phyloP scores from a whole-genome alignment of 2,113 vertebrate genomes.

The Symphodus melops region DNA sequence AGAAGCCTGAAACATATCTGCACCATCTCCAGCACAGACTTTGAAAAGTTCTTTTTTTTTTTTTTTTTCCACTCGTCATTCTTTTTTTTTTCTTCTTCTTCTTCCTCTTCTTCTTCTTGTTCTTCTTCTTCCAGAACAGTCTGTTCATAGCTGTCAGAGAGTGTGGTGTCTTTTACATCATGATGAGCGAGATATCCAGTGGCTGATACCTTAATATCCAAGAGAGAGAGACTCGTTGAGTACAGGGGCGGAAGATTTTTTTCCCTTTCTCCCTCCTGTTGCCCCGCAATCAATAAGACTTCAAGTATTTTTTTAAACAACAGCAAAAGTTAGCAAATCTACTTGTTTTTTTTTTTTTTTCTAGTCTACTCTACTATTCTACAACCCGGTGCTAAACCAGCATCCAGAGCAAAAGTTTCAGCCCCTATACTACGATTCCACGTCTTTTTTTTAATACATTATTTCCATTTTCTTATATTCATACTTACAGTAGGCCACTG shows the following conservation, averaged over 20 bases:
- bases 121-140: conserved; percentile 56
- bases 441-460: conserved; percentile 75
- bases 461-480: conserved; percentile 81
- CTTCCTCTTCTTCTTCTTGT: conserved; percentile 43
- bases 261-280: conserved; percentile 27
- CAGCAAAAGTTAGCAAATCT: conserved; percentile 84
- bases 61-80: conserved; percentile 35
- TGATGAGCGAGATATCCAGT: conserved; percentile 79
- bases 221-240: conserved; percentile 62
- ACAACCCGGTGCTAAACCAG: conserved; percentile 80
- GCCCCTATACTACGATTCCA: conserved; percentile 75
- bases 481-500: conserved; percentile 84
- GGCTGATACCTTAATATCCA: conserved; percentile 73
- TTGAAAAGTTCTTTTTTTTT: conserved; percentile 58
- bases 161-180: conserved; percentile 71
- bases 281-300: conserved; percentile 71
- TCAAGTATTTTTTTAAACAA: conserved; percentile 84
- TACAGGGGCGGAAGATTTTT: conserved; percentile 64
- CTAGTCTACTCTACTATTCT: conserved; percentile 82
- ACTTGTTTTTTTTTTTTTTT: conserved; percentile 71
- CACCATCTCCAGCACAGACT: conserved; percentile 80
- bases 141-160: conserved; percentile 72
- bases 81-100: conserved; percentile 35
- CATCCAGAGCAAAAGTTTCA: conserved; percentile 80
- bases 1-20: conserved; percentile 73